These are phyloP conservation scores for Drosophila colorata DNA, from an alignment of 2,888 invertebrate genomes.

Conservation along the genomic window DNA sequence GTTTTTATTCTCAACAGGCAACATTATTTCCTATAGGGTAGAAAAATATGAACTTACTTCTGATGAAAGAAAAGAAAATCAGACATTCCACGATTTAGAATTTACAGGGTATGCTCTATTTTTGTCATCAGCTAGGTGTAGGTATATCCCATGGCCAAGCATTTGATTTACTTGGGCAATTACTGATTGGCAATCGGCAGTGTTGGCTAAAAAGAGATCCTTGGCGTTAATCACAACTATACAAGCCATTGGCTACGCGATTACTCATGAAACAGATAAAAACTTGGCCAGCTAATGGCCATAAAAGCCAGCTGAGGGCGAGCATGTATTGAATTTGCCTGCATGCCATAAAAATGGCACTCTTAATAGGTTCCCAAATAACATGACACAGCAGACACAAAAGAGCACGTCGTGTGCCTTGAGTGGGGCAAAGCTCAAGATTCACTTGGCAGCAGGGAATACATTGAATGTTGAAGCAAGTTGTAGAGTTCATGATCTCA, in stretches of 20 bases:
- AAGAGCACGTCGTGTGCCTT: conserved; percentile 1
- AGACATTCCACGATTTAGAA: neutral
- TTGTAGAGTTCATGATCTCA: neutral
- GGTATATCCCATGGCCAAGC: neutral
- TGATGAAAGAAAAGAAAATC: neutral
- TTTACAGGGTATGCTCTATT: neutral
- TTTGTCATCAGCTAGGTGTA: too few species aligned
- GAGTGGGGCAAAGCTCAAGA: neutral
- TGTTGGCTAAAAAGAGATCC: conserved; percentile 13
- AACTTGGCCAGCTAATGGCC: conserved; percentile 52
- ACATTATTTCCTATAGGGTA: too few species aligned
- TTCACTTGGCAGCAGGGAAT: neutral
- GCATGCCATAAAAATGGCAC: conserved; percentile 18
- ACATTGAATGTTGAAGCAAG: neutral
- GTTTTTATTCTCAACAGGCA: too few species aligned
- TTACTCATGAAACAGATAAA: conserved; percentile 59
- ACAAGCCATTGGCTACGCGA: conserved; percentile 43
- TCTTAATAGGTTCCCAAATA: conserved; percentile 41
- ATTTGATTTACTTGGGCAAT: conserved; percentile 4
- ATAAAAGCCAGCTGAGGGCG: conserved; percentile 9
- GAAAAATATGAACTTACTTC: too few species aligned
- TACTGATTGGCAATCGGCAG: conserved; percentile 23
- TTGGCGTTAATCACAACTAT: conserved; percentile 43
- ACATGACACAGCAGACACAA: conserved; percentile 4
- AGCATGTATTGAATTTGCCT: conserved; percentile 19